These are phyloP conservation scores for Zingel zingel DNA, from an alignment of 2,113 vertebrate species.

Conservation along the genomic window DNA sequence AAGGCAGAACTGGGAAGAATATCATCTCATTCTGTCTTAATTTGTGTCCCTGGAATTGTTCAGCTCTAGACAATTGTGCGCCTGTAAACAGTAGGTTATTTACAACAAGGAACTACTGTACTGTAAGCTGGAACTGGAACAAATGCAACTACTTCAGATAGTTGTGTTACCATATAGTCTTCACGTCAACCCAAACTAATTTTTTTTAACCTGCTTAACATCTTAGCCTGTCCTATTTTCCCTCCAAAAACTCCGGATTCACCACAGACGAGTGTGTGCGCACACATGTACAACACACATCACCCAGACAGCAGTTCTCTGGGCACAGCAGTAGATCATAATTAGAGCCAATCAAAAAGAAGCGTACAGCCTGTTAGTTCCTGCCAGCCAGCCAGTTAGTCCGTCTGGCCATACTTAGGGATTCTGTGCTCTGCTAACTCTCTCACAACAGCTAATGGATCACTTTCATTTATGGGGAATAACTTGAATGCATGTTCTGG, in stretches of 20 bases:
- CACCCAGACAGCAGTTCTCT: conserved; percentile 72
- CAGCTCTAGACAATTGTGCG: conserved; percentile 23
- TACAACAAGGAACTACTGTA: background rate
- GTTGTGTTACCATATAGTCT: conserved; percentile 6
- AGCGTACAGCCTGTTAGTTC: conserved; percentile 73
- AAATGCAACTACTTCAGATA: background rate
- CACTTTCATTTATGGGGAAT: conserved; percentile 47
- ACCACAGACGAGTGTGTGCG: conserved; percentile 10
- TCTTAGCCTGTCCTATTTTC: conserved; percentile 43
- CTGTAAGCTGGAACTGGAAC: background rate
- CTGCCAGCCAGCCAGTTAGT: conserved; percentile 70
- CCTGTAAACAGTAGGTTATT: conserved; percentile 11
- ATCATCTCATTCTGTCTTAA: conserved; percentile 21
- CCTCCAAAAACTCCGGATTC: conserved; percentile 43
- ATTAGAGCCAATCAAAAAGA: conserved; percentile 81
- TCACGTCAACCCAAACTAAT: conserved; percentile 12
- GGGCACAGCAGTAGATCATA: conserved; percentile 74
- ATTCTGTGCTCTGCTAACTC: conserved; percentile 66
- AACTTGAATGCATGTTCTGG: conserved; percentile 41
- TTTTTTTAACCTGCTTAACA: conserved; percentile 19
- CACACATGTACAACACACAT: conserved; percentile 37
- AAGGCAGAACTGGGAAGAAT: background rate
- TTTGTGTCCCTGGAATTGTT: conserved; percentile 11
- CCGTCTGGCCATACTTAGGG: conserved; percentile 73
- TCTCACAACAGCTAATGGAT: conserved; percentile 60